Evolutionary conservation across 2,888 invertebrate genomes (phyloP), one percentile per base, ranked within the genome.

Genomic region (Synanthedon andrenaeformis): DNA sequence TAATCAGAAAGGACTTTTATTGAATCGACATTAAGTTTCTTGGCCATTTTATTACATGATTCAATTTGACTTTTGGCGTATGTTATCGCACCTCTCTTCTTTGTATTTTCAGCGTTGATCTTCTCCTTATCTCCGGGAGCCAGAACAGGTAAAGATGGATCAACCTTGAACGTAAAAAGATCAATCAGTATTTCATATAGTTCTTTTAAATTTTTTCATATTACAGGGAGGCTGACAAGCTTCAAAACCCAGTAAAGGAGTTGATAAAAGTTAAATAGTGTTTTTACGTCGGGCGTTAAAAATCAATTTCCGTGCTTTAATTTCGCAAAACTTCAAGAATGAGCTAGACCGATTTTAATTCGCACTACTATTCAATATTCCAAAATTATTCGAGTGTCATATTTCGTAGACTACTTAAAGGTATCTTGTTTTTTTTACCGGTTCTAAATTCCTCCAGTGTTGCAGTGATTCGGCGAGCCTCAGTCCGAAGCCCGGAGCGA

Each of bases 51-150:
- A n/a, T 78, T 70, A 63, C 92, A 92, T 41, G 90, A 87, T 49
- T 90, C 89, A 1, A 97, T 85, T 76, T 95, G 95, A 64, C 93
- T 93, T 55, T 89, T 84, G 50, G 94, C 91, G 72, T 97, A 97
- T n/a, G 81, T 73, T 51, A 97, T 91, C 0, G 95, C 96, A 1
- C 96, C 96, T 48, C 89, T 89, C 10, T 75, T 67, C 55, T 91
- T 89, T 0, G 95, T 94, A 55, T 88, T 83, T 48, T 88, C 80
- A 86, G 92, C 93, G 61, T 92, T 91, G 0, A 73, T 70, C 14
- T 90, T 88, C 70, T 97, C 97, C 49, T 94, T 95, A 76, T 98
- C 97, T 0, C 97, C 97, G 5, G 96, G 91, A 0, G 95, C 91
- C 50, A 96, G 68, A 0, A 98, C 94, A 3, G 93, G 92, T 42